Percentiles rank a stretch among this genome's conserved stretches.
phyloP scores from a whole-genome alignment of 2,113 vertebrate genomes.

The Varanus komodoensis region DNA sequence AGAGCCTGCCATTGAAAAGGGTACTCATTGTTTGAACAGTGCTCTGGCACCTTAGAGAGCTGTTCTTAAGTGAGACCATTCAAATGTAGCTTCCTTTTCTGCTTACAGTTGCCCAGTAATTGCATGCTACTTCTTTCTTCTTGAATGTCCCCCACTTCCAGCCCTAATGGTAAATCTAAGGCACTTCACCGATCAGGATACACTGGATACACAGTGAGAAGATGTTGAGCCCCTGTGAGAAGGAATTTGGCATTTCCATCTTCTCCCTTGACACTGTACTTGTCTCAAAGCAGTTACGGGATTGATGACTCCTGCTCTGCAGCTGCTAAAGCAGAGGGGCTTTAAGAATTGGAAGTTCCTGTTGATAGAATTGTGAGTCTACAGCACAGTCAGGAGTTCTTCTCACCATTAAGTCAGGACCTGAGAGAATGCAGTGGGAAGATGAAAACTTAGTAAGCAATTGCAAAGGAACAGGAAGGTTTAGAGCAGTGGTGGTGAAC shows the following conservation, averaged over 20 bases:
- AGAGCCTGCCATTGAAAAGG: not conserved
- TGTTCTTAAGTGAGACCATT: not conserved
- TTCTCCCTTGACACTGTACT: not conserved
- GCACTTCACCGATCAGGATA: not conserved
- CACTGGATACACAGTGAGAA: not conserved
- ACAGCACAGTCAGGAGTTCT: too few species aligned
- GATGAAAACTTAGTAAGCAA: too few species aligned
- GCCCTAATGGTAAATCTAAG: not conserved
- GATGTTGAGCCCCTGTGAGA: not conserved
- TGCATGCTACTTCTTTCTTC: not conserved
- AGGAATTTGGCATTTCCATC: not conserved
- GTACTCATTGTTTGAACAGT: conserved; percentile 1
- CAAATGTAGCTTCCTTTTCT: not conserved
- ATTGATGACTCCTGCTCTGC: not conserved
- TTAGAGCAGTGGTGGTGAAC: not conserved
- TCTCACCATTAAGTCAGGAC: too few species aligned
- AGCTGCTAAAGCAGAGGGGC: not conserved
- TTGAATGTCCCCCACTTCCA: not conserved
- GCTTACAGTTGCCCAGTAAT: not conserved
- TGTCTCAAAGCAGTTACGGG: not conserved
- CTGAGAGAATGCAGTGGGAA: not conserved
- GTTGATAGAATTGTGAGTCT: not conserved
- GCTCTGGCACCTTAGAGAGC: not conserved
- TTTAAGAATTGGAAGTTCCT: not conserved
- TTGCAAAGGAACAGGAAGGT: not conserved